Evolutionary conservation across 2,797 vertebrate species (phyloP).

Genomic region (Remorina albescens): DNA sequence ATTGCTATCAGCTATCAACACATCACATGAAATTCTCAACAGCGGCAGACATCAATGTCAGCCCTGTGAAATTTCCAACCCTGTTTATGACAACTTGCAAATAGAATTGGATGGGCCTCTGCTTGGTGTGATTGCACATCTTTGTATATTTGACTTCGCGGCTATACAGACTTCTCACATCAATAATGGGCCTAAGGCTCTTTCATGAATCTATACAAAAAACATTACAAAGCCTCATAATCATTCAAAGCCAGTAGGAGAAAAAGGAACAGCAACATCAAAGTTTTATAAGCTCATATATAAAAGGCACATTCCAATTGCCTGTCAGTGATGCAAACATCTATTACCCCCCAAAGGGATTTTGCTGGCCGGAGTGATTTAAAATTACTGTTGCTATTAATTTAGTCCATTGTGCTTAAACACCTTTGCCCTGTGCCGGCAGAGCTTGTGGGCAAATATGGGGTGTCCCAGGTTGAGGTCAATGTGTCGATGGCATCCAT

Average conservation of each 20-base stretch:
- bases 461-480: neutral
- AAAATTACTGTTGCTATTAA: conserved; percentile 55
- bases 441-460: too few relatives aligned
- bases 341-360: conserved; percentile 12
- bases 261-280: conserved; percentile 29
- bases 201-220: conserved; percentile 51
- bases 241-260: conserved; percentile 22
- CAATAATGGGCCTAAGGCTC: conserved; percentile 40
- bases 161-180: conserved; percentile 12
- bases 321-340: conserved; percentile 62
- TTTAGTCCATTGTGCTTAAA: conserved; percentile 57
- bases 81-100: conserved; percentile 21
- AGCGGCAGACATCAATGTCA: conserved; percentile 30
- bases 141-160: conserved; percentile 23
- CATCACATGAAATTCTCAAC: conserved; percentile 45
- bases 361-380: conserved; percentile 50
- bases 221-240: conserved; percentile 49
- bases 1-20: conserved; percentile 40
- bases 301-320: conserved; percentile 48
- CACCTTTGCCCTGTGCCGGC: conserved; percentile 52
- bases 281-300: conserved; percentile 51
- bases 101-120: neutral
- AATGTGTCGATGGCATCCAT: neutral
- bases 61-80: conserved; percentile 16
- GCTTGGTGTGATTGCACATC: conserved; percentile 11